Conservation (phyloP, 1,140 invertebrate genomes). For the Rhizoglyphus robini region DNA sequence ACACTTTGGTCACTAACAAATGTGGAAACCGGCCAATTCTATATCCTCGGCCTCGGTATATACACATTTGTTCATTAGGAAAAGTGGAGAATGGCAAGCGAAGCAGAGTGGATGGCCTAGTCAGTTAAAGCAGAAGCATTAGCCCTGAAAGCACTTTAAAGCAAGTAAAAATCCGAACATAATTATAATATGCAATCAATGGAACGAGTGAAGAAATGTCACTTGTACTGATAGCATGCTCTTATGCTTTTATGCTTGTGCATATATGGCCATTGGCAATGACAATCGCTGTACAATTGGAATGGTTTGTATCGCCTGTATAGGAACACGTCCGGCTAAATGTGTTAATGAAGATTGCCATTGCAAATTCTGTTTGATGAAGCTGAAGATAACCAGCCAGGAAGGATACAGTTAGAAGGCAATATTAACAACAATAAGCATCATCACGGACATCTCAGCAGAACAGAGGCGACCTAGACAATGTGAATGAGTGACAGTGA, state of each 20-base stretch:
- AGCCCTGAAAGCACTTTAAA: too few species aligned
- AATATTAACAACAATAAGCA: not conserved
- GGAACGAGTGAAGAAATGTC: not conserved
- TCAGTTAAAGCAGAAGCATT: too few species aligned
- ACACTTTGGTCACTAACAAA: not conserved
- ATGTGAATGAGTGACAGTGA: not conserved
- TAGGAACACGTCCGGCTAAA: constrained; percentile 2
- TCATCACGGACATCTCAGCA: not conserved
- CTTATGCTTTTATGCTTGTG: too few species aligned
- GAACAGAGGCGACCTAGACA: not conserved
- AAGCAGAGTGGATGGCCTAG: too few species aligned
- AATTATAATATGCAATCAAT: constrained; percentile 10
- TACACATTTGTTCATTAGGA: too few species aligned
- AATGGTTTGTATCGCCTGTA: too few species aligned
- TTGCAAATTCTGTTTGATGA: not conserved
- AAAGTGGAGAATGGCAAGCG: too few species aligned
- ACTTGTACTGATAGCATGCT: too few species aligned
- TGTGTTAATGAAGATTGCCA: not conserved
- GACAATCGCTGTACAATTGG: too few species aligned
- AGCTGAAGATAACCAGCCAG: not conserved
- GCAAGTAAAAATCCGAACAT: too few species aligned
- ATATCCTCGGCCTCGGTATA: too few species aligned
- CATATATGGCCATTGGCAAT: too few species aligned
- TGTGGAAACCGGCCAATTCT: not conserved
- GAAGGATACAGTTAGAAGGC: not conserved